Evolutionary conservation across 2,797 vertebrate species (phyloP), one percentile per base, ranked within the genome.

Genomic region (Microctenopoma lineatum): DNA sequence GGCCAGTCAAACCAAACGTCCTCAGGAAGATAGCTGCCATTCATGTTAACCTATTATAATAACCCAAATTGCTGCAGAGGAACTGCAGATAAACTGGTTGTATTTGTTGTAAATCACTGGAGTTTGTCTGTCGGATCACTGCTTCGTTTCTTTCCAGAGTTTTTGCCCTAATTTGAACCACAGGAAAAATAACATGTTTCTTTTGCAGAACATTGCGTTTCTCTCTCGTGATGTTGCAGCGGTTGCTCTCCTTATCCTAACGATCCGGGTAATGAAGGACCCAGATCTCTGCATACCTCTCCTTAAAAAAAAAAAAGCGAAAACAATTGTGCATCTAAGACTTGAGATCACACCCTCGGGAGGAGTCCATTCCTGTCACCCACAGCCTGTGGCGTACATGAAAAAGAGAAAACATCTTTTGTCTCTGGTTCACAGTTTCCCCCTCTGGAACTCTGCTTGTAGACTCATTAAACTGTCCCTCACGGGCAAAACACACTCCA

Each of bases 391-490:
- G 73, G 81, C 79, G 67, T 80, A 83, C 59, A 71, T 74, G 66
- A 75, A 83, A 80, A 83, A 85, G 45, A 86, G 62, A 85, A 87
- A 89, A 80, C 77, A 84, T 86, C 75, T 90, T 88, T 88, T 88
- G 83, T 87, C 66, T 86, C 59, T 70, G 79, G 76, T 87, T 84
- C 83, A 73, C 70, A 70, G 69, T 76, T 79, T 83, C 44, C 64
- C 79, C 89, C 84, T 81, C 67, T 85, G 73, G 87, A 92, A 73
- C 79, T 80, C 78, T 72, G 83, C 90, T 92, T 87, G 87, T 91
- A 89, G 83, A 92, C 87, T 93, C 90, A 91, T 94, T 95, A 94
- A 92, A 93, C 80, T 84, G 85, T 89, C 90, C 86, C 90, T 90
- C 85, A 79, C 54, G 79, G 89, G 87, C 88, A 89, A 90, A 91